Evolutionary conservation across 2,888 invertebrate genomes (phyloP), one percentile per base, ranked within the genome.

Genomic region (Magallana nippona): DNA sequence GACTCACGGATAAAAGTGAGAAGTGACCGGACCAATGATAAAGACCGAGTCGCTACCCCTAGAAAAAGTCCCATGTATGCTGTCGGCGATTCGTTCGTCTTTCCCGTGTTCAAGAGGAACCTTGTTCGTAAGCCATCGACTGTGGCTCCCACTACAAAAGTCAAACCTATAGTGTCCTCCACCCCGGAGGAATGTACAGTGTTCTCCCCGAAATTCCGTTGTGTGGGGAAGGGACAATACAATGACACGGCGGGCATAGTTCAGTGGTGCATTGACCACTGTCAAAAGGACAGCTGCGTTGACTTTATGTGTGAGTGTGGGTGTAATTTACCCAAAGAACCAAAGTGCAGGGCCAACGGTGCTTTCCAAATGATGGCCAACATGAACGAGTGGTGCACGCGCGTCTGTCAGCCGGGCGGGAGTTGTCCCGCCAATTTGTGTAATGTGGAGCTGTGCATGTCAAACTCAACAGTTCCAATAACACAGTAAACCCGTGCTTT

Each of bases 381-480:
- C 0, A 92, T 92, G 92, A 91, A 92, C 82, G 89, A 87, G 17
- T 92, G 92, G 92, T 92, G 92, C 82, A 88, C 86, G 10, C 88
- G 88, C 19, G 91, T 91, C 82, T 92, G 92, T 86, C 27, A 63
- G 10, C 90, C 90, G 78, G 89, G 89, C 10, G 89, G 90, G 11
- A 90, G 86, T 84, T 92, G 92, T 78, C 92, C 92, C 0, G 78
- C 88, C 0, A 87, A 86, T 56, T 85, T 87, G 22, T 90, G 90
- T 77, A 89, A 86, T 82, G 87, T 90, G 1, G 84, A 88, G 79
- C 86, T 88, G 55, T 90, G 90, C 82, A 57, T 88, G 17, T 44
- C 63, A 1, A 44, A 63, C 19, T 10, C 10, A 19, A 27, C 22
- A 32, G 13, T 63, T 27, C 27, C 63, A 63, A 10, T 27, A 22